Base-by-base conservation (phyloP, 2,797 vertebrate species). In the Peromyscus attwateri region DNA sequence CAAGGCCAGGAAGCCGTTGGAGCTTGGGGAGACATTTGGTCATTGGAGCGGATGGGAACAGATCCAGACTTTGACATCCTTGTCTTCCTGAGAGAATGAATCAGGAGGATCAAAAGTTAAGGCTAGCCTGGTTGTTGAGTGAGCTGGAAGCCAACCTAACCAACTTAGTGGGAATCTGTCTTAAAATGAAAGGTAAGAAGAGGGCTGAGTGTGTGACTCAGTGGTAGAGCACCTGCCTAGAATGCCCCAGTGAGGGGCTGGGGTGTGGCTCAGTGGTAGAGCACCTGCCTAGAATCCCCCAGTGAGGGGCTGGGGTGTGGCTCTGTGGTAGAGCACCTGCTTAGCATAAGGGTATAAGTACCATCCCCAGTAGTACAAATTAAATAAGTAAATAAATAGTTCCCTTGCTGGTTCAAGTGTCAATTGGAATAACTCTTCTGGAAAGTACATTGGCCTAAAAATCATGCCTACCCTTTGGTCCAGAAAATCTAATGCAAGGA, bases 401-500 rank as follows among this genome's bases (percentile, higher is more conserved):
- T 29, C 40, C 25, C 25, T 92, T 94, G 46, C 40, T 46, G 12
- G 55, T 81, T 49, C 60, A 25, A 70, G 9, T 34, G 34, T 55
- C n/a, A 89, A 81, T 17, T 21, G 29, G 27, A 96, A 34, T 83
- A 64, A 77, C 34, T 16, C 66, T 80, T 89, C 71, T 85, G 87
- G 49, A 94, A 93, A 83, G 62, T 43, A 79, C 77, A 89, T 64
- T 66, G 81, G 14, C 84, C 52, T 64, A 5, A 89, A 88, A 95
- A 62, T 25, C 55, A 16, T 31, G 29, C 37, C 71, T 52, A 70
- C 29, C 37, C 19, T 95, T 92, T 60, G 60, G 60, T 95, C 40
- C 27, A 46, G 94, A 96, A 94, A 77, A 95, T 57, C 37, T 70
- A 79, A 82, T 81, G 95, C 7, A 68, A 94, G 94, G 84, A 95